These are phyloP conservation scores for Melieria crassipennis DNA, from an alignment of 2,888 invertebrate genomes.

Conservation along the genomic window DNA sequence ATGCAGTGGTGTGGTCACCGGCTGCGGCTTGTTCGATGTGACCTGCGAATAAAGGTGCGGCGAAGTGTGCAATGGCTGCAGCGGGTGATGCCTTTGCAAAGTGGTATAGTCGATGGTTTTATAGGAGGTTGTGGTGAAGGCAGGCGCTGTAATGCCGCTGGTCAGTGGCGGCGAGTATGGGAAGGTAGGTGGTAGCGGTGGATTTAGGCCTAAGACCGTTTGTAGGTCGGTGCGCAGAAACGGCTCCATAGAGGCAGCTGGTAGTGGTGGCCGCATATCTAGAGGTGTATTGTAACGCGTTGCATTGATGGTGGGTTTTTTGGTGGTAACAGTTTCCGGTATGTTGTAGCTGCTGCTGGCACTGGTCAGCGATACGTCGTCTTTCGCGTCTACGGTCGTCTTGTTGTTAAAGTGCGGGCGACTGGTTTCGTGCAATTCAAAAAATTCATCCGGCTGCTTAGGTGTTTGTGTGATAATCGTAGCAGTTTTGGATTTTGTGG, in stretches of 20 bases:
- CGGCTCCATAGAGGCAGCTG: background rate
- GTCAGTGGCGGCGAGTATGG: conserved; percentile 28
- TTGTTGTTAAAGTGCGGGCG: no score
- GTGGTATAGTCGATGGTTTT: background rate
- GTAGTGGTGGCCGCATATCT: background rate
- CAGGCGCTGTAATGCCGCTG: background rate
- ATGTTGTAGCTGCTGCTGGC: no score
- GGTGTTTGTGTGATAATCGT: no score
- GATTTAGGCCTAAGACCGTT: conserved; percentile 6
- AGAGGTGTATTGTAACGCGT: no score
- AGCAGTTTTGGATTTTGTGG: background rate
- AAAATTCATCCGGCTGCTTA: conserved; percentile 44
- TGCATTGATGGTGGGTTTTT: no score
- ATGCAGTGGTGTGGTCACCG: no score
- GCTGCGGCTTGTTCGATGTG: no score
- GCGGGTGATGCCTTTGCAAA: background rate
- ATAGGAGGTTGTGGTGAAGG: conserved; percentile 19
- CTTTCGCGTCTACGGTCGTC: no score
- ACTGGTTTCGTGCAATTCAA: conserved; percentile 50
- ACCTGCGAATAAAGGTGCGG: no score
- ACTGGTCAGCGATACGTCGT: no score
- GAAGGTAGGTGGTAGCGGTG: conserved; percentile 55
- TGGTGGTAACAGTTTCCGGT: no score
- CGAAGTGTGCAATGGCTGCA: background rate
- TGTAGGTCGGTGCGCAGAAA: background rate